Evolutionary conservation across 2,797 vertebrate genomes (phyloP).

Genomic region (Leptatherina wallacei): DNA sequence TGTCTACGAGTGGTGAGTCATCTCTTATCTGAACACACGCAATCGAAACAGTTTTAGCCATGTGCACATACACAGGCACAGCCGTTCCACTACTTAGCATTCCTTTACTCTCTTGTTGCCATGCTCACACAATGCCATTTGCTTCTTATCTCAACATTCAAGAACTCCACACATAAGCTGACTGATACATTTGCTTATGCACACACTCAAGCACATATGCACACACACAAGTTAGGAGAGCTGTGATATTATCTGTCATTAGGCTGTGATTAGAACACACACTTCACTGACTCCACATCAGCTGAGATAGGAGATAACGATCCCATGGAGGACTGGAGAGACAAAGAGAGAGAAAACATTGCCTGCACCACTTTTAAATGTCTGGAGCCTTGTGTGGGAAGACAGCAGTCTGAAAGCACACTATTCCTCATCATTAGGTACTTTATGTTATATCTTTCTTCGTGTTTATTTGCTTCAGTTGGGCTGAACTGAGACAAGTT

Average conservation of each 20-base stretch:
- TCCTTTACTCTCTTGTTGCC: constrained; percentile 12
- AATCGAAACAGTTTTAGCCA: constrained; percentile 1
- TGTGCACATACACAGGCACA: constrained; percentile 5
- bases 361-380: neutral
- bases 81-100: constrained; percentile 17
- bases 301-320: constrained; percentile 42
- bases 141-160: constrained; percentile 31
- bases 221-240: constrained; percentile 10
- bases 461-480: constrained; percentile 6
- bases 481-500: neutral
- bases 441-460: constrained; percentile 6
- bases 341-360: neutral
- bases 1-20: constrained; percentile 38
- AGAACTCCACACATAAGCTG: constrained; percentile 2
- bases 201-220: neutral
- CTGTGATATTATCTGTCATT: constrained; percentile 51
- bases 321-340: constrained; percentile 4
- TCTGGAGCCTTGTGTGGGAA: neutral
- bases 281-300: constrained; percentile 52
- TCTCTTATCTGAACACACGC: constrained; percentile 33
- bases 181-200: neutral
- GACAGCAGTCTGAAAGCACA: neutral
- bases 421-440: constrained; percentile 12
- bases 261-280: constrained; percentile 41
- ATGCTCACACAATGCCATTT: constrained; percentile 18